A percentile compares a stretch with the other conserved stretches of the same genome.
phyloP scores from a whole-genome alignment of 37 sponge, comb jelly and placozoan genomes.

The Chondrosia reniformis region DNA sequence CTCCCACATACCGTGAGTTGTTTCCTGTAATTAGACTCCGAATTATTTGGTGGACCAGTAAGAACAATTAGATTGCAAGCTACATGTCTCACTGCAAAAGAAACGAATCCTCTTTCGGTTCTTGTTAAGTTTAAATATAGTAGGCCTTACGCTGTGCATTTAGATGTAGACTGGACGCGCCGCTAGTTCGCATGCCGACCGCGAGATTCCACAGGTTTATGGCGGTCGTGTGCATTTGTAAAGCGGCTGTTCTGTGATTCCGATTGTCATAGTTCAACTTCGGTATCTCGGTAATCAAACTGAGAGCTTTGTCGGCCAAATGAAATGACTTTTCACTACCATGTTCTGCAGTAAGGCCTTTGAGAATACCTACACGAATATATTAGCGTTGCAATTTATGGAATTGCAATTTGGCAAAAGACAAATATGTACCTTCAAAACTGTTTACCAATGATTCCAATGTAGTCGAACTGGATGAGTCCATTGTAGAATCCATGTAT shows the following conservation, averaged over 20 bases:
- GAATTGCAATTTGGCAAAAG: too few relatives aligned
- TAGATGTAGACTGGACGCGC: constrained; percentile 22
- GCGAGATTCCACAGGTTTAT: constrained; percentile 70
- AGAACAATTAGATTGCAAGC: constrained; percentile 66
- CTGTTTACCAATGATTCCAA: too few relatives aligned
- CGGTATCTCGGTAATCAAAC: constrained; percentile 25
- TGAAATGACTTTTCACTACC: constrained; percentile 38
- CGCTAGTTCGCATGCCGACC: constrained; percentile 64
- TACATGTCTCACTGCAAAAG: constrained; percentile 64
- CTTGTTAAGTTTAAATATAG: neutral
- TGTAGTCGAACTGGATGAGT: too few relatives aligned
- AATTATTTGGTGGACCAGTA: constrained; percentile 22
- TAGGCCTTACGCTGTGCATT: constrained; percentile 63
- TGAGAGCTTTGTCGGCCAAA: constrained; percentile 49
- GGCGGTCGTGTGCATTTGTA: constrained; percentile 54
- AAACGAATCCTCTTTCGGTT: neutral
- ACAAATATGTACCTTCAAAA: too few relatives aligned
- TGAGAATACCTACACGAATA: constrained; percentile 47
- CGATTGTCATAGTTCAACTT: constrained; percentile 3
- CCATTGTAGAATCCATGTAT: too few relatives aligned
- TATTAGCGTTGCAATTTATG: too few relatives aligned
- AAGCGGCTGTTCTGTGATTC: neutral
- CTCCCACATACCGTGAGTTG: constrained; percentile 61
- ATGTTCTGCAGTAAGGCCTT: constrained; percentile 42
- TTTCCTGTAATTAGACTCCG: constrained; percentile 34